These are phyloP conservation scores for Sisor rabdophorus DNA, from an alignment of 2,113 vertebrate species.

Conservation along the genomic window DNA sequence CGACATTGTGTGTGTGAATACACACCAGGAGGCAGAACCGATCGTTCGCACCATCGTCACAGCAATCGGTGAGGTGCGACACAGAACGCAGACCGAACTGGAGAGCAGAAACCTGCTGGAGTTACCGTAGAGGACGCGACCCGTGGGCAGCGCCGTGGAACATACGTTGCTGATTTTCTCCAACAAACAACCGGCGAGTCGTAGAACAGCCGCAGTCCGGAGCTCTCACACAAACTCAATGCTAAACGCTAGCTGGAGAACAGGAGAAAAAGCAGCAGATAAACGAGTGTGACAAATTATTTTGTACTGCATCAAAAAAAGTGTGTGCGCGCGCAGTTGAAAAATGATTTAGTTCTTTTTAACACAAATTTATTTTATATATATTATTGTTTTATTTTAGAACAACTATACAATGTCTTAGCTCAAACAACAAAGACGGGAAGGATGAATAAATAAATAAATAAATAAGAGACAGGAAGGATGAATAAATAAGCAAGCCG, in stretches of 20 bases:
- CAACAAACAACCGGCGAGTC: too few relatives aligned
- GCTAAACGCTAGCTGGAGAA: neutral
- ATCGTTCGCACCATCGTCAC: constrained; percentile 59
- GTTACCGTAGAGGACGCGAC: constrained; percentile 52
- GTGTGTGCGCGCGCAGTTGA: neutral
- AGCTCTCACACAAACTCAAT: neutral
- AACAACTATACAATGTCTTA: neutral
- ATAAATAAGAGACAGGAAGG: neutral
- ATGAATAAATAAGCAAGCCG: neutral
- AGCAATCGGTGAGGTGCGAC: constrained; percentile 59
- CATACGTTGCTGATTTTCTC: neutral
- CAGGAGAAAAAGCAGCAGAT: neutral
- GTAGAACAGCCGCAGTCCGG: neutral
- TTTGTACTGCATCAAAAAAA: neutral
- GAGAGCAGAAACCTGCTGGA: constrained; percentile 57
- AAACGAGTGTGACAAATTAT: neutral
- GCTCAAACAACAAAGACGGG: neutral
- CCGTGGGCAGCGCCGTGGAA: neutral
- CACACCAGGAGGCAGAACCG: constrained; percentile 54
- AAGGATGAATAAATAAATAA: neutral
- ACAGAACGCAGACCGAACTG: constrained; percentile 59
- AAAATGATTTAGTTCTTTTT: neutral
- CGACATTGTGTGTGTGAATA: constrained; percentile 63
- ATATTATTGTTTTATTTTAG: neutral
- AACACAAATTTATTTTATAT: constrained; percentile 7